Conservation (phyloP, 1,140 invertebrate genomes). For the Hyphantria cunea region DNA sequence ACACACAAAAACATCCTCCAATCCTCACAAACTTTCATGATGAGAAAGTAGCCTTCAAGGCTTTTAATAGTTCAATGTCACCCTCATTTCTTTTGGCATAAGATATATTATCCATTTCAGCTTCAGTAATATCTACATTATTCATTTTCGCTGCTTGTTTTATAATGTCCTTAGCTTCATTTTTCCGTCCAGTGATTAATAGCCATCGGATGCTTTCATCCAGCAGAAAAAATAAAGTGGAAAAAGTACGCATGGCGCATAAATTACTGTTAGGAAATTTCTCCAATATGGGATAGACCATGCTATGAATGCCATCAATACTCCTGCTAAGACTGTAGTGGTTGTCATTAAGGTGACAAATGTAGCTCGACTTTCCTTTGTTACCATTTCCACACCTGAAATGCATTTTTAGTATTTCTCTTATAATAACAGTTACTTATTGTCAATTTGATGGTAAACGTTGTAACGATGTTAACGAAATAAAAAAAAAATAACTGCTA, state of each 20-base stretch:
- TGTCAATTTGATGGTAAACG: too few relatives aligned
- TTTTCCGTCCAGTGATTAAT: slow-evolving; percentile 77
- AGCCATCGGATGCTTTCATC: slow-evolving; percentile 81
- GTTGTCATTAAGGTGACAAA: slow-evolving; percentile 17
- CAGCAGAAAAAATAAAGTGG: slow-evolving; percentile 27
- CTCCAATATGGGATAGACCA: slow-evolving; percentile 38
- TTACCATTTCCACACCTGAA: slow-evolving; percentile 40
- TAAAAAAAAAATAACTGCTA: too few relatives aligned
- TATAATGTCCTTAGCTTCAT: slow-evolving; percentile 30
- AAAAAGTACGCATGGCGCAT: slow-evolving; percentile 32
- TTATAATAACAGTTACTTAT: too few relatives aligned
- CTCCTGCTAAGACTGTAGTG: slow-evolving; percentile 21
- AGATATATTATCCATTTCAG: slow-evolving; percentile 26
- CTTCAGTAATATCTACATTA: slow-evolving; percentile 18
- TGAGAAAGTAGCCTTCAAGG: slow-evolving; percentile 19
- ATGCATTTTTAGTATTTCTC: background rate
- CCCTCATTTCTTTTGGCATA: slow-evolving; percentile 15
- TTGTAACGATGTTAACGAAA: too few relatives aligned
- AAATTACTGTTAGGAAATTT: slow-evolving; percentile 33
- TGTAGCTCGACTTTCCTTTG: slow-evolving; percentile 31
- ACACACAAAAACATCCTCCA: slow-evolving; percentile 23
- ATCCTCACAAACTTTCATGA: slow-evolving; percentile 24
- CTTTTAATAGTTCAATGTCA: slow-evolving; percentile 3
- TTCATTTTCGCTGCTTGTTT: slow-evolving; percentile 30
- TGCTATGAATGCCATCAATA: slow-evolving; percentile 23